A percentile compares a stretch with the other conserved stretches of the same genome.
Conservation (phyloP, 1,140 invertebrate genomes). For the Fopius arisanus region DNA sequence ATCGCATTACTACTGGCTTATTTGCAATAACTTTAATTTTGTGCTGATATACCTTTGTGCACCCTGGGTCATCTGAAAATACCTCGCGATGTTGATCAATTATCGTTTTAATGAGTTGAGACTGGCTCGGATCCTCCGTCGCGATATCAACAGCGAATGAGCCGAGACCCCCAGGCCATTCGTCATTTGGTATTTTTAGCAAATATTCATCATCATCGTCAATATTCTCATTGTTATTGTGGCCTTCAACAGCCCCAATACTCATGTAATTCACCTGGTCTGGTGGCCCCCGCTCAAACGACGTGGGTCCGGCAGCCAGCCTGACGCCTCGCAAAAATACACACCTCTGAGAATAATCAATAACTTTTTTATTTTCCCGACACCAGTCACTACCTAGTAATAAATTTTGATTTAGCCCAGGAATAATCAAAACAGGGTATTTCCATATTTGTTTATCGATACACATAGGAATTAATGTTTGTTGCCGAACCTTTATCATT, state of each 20-base stretch:
- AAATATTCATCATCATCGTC: neutral
- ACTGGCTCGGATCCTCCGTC: neutral
- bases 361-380: neutral
- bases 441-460: neutral
- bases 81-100: neutral
- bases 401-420: neutral
- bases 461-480: neutral
- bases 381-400: neutral
- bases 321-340: neutral
- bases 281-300: neutral
- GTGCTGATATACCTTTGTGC: neutral
- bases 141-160: neutral
- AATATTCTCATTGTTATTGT: neutral
- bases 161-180: neutral
- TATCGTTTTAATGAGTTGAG: neutral
- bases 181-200: neutral
- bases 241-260: neutral
- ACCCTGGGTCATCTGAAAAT: neutral
- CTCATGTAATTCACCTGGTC: neutral
- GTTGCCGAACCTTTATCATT: neutral
- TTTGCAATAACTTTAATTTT: neutral
- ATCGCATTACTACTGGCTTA: conserved; percentile 3
- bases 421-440: neutral
- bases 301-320: neutral
- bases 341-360: neutral